Evolutionary conservation across 2,797 vertebrate genomes (phyloP), one percentile per base, ranked within the genome.

Genomic region (Sebastes vulpes): DNA sequence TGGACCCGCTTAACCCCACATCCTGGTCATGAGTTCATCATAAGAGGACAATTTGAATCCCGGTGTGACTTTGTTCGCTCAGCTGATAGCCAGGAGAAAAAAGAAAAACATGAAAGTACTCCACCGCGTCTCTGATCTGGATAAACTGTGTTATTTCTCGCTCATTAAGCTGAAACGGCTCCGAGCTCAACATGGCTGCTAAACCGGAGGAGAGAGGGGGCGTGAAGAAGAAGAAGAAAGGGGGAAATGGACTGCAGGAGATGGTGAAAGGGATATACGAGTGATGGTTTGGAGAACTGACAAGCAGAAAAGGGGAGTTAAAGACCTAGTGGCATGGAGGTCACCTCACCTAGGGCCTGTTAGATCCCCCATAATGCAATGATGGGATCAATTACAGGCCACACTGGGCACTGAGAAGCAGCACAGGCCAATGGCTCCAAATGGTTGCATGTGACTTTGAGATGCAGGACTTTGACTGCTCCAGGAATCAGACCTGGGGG

Each of bases 351-450:
- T 89, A 88, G 79, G 53, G 89, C 79, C 84, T 79, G 71, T 86
- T 91, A 81, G 84, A 92, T 76, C 75, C 67, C 77, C 60, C 79
- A 72, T 83, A 87, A 90, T 87, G 86, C 89, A 85, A 63, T 91
- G 93, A 95, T 92, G 80, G 90, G 93, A 95, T 96, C 90, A 95
- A 91, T 93, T 92, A 88, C 87, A 88, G 86, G 89, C 90, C 80
- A 80, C 83, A 82, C 83, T 77, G 80, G 80, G 82, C 35, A 78
- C 77, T 66, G 66, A 79, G 84, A 76, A 64, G 65, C 82, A 86
- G 85, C 86, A 89, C 90, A 91, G 86, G 76, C 91, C 92, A 93
- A 3, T 77, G 82, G 54, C 32, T 91, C 83, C 56, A 63, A 92
- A 93, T 85, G 76, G 79, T 52, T 67, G 63, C 2, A 81, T 84